phyloP scores from a whole-genome alignment of 2,113 vertebrate genomes.

The Cebidichthys violaceus region DNA sequence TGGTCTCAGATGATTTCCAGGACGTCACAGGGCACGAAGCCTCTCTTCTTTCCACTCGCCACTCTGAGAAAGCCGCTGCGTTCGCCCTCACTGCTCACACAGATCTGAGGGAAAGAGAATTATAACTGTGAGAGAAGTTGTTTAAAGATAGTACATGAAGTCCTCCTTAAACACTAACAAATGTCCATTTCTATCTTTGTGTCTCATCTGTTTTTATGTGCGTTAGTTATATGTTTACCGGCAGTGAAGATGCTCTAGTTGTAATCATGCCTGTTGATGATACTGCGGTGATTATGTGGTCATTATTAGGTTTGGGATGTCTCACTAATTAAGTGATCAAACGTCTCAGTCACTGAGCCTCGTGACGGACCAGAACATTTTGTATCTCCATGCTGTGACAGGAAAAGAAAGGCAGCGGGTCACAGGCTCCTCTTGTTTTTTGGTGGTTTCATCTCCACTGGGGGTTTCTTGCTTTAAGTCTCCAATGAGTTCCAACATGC shows the following conservation, averaged over 20 bases:
- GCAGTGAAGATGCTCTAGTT: background rate
- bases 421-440: conserved; percentile 51
- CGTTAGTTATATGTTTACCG: too few species aligned
- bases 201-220: background rate
- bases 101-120: conserved; percentile 90
- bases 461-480: conserved; percentile 55
- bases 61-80: conserved; percentile 92
- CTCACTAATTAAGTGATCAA: background rate
- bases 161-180: background rate
- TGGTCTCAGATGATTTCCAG: conserved; percentile 92
- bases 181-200: background rate
- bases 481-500: conserved; percentile 45
- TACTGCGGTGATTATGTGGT: background rate
- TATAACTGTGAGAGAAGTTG: background rate
- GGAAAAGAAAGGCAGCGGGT: conserved; percentile 61
- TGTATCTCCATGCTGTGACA: conserved; percentile 33
- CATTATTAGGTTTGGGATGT: too few species aligned
- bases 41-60: conserved; percentile 93
- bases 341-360: conserved; percentile 5
- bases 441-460: conserved; percentile 63
- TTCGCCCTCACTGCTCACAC: conserved; percentile 91
- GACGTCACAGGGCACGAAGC: conserved; percentile 91
- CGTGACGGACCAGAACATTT: conserved; percentile 4
- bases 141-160: background rate
- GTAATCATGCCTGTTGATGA: background rate